phyloP scores from a whole-genome alignment of 2,113 vertebrate genomes.

The Hiodon tergisus region DNA sequence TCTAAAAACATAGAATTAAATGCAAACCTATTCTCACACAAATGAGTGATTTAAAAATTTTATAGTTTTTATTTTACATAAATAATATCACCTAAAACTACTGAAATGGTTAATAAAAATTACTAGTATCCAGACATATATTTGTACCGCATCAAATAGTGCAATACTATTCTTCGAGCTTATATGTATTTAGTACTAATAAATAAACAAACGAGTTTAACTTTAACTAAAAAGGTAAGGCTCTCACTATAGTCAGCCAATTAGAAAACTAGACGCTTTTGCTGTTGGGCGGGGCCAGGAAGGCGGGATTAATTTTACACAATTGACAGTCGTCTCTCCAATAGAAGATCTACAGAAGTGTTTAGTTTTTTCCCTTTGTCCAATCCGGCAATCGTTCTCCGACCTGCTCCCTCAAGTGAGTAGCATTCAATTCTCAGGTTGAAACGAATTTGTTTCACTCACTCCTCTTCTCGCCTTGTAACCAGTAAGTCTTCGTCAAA shows the following conservation, averaged over 20 bases:
- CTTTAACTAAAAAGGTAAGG: neutral
- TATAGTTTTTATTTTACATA: too few relatives aligned
- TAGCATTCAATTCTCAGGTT: constrained; percentile 46
- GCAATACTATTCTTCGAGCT: neutral
- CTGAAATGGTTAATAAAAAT: too few relatives aligned
- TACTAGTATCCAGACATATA: too few relatives aligned
- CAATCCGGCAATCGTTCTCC: constrained; percentile 16
- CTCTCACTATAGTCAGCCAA: constrained; percentile 39
- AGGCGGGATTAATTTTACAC: neutral
- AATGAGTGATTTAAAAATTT: too few relatives aligned
- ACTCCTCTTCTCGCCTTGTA: constrained; percentile 52
- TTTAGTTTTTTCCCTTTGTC: constrained; percentile 9
- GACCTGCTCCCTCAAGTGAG: constrained; percentile 21
- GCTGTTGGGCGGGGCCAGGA: constrained; percentile 11
- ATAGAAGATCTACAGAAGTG: constrained; percentile 39
- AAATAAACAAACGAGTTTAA: neutral
- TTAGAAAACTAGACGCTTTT: constrained; percentile 25
- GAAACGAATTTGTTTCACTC: constrained; percentile 45
- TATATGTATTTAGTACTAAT: neutral
- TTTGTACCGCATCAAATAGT: too few relatives aligned
- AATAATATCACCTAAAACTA: too few relatives aligned
- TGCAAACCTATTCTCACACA: too few relatives aligned
- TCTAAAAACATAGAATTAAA: too few relatives aligned
- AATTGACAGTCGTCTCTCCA: constrained; percentile 39
- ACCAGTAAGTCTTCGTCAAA: constrained; percentile 17